Percentiles rank a stretch among this genome's conserved stretches.
Conservation (phyloP, 2,113 vertebrate species). For the Sander lucioperca region DNA sequence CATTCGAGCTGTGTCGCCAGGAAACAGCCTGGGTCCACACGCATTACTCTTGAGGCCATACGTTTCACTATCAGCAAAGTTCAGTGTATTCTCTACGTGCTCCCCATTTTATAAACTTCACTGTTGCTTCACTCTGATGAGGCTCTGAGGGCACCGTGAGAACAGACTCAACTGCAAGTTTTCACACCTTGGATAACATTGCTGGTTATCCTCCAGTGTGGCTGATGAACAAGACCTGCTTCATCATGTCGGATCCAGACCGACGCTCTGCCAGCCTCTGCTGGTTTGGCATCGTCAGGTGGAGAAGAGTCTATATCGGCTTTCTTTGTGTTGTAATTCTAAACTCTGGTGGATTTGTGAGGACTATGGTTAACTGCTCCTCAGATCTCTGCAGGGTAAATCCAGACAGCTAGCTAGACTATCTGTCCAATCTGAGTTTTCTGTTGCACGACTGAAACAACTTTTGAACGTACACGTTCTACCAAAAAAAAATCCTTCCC, state of each 20-base stretch:
- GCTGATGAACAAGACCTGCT: constrained; percentile 24
- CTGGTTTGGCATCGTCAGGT: neutral
- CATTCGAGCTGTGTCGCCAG: constrained; percentile 39
- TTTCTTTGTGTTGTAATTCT: no score
- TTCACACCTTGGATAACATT: neutral
- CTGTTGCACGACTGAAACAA: no score
- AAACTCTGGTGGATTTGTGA: no score
- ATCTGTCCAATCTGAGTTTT: no score
- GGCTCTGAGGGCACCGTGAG: neutral
- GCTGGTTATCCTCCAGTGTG: neutral
- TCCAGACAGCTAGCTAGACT: no score
- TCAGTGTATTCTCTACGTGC: constrained; percentile 38
- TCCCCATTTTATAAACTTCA: constrained; percentile 37
- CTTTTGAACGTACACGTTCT: no score
- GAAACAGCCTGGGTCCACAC: constrained; percentile 19
- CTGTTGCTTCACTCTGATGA: constrained; percentile 7
- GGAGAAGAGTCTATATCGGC: neutral
- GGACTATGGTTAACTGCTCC: no score
- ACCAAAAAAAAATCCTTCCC: no score
- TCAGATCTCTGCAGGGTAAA: no score
- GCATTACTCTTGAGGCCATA: constrained; percentile 11
- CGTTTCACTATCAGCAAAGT: constrained; percentile 39
- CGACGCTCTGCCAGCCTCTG: neutral
- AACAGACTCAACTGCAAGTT: neutral
- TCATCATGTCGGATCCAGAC: neutral